Evolutionary conservation across 2,888 invertebrate species (phyloP).

Genomic region (Eucera pruinosa): DNA sequence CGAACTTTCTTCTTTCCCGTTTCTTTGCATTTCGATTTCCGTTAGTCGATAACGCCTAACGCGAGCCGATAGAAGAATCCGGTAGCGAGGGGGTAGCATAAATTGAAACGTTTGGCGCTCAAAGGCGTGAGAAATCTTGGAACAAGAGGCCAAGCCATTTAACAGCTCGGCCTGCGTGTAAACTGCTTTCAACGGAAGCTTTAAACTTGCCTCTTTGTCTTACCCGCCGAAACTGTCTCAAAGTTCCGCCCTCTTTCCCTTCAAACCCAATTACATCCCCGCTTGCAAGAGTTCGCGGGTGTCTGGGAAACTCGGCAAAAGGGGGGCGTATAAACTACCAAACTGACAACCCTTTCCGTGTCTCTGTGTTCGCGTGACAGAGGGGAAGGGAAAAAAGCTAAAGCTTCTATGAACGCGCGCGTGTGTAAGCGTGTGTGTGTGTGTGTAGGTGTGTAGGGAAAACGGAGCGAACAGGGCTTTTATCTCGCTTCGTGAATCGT

Average conservation of each 20-base stretch:
- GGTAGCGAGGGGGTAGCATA: no score
- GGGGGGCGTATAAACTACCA: background rate
- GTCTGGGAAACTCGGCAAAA: background rate
- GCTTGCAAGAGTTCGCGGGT: background rate
- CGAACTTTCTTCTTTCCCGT: no score
- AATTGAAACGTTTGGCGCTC: no score
- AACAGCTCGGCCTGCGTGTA: slow-evolving; percentile 39
- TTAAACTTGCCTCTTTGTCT: slow-evolving; percentile 54
- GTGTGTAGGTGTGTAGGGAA: slow-evolving; percentile 1
- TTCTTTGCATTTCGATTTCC: no score
- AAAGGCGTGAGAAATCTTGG: slow-evolving; percentile 16
- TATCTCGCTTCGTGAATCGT: slow-evolving; percentile 47
- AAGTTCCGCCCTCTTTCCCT: slow-evolving; percentile 34
- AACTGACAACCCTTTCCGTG: slow-evolving; percentile 23
- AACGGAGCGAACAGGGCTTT: slow-evolving; percentile 10
- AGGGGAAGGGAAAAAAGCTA: no score
- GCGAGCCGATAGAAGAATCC: no score
- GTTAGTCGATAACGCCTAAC: no score
- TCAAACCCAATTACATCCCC: slow-evolving; percentile 44
- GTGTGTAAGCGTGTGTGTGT: no score
- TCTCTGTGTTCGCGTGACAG: slow-evolving; percentile 1
- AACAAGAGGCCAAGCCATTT: slow-evolving; percentile 11
- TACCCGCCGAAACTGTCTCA: slow-evolving; percentile 33
- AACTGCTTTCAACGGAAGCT: slow-evolving; percentile 52
- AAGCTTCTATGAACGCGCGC: no score